phyloP scores from a whole-genome alignment of 2,113 vertebrate genomes.

The Coturnix japonica region DNA sequence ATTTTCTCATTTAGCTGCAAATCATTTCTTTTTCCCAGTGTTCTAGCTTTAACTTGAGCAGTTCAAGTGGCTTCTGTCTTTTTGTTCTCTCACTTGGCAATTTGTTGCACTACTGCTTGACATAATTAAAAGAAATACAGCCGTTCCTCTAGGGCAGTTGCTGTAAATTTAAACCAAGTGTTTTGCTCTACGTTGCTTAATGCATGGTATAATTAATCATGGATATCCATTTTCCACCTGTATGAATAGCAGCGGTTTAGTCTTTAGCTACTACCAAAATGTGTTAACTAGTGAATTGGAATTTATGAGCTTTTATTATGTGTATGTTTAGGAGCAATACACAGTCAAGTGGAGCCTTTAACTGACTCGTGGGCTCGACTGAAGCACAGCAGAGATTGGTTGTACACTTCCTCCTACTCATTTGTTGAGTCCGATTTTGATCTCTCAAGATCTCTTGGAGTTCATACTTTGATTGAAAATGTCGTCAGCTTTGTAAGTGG shows the following conservation, averaged over 20 bases:
- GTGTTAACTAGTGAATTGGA: background rate
- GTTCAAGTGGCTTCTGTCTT: slow-evolving; percentile 74
- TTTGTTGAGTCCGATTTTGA: slow-evolving; percentile 90
- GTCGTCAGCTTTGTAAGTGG: slow-evolving; percentile 94
- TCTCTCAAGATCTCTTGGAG: slow-evolving; percentile 85
- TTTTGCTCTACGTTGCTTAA: slow-evolving; percentile 73
- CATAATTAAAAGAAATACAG: slow-evolving; percentile 41
- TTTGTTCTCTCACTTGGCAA: slow-evolving; percentile 64
- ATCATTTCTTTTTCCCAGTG: slow-evolving; percentile 39
- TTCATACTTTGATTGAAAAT: slow-evolving; percentile 93
- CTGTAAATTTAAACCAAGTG: slow-evolving; percentile 49
- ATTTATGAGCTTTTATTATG: slow-evolving; percentile 43
- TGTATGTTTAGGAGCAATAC: slow-evolving; percentile 71
- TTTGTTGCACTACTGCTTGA: slow-evolving; percentile 64
- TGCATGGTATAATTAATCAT: slow-evolving; percentile 74
- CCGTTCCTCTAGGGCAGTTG: slow-evolving; percentile 66
- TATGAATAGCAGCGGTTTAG: slow-evolving; percentile 49
- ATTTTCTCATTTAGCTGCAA: slow-evolving; percentile 32
- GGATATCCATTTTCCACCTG: slow-evolving; percentile 70
- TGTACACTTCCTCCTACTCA: slow-evolving; percentile 81
- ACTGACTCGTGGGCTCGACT: slow-evolving; percentile 91
- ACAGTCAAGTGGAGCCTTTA: slow-evolving; percentile 82
- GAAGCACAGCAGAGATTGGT: slow-evolving; percentile 86
- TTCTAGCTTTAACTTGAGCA: slow-evolving; percentile 70
- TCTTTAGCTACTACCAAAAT: slow-evolving; percentile 5